Conservation (phyloP, 2,113 vertebrate species). For the Rattus norvegicus region DNA sequence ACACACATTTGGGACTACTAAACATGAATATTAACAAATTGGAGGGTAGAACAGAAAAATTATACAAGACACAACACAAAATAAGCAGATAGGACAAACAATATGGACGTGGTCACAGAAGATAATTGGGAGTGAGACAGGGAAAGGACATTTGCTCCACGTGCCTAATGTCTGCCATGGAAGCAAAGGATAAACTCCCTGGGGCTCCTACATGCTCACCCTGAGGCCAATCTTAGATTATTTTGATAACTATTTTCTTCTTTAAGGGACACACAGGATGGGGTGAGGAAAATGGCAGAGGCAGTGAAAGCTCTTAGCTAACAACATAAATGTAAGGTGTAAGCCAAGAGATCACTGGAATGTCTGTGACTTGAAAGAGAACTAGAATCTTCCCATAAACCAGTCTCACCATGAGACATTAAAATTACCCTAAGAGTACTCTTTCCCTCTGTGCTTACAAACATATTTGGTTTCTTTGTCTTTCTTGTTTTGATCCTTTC, state of each 20-base stretch:
- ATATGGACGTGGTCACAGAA: not conserved
- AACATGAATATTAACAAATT: constrained; percentile 34
- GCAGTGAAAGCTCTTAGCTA: not conserved
- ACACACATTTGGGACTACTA: not conserved
- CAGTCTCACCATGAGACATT: not conserved
- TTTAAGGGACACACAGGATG: not conserved
- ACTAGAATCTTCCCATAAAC: not conserved
- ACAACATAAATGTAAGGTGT: not conserved
- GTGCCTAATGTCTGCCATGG: not conserved
- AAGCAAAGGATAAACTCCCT: not conserved
- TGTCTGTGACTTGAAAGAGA: not conserved
- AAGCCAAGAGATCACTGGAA: not conserved
- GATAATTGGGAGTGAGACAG: not conserved
- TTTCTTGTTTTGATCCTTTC: not conserved
- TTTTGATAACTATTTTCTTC: not conserved
- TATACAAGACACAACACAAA: not conserved
- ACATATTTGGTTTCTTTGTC: not conserved
- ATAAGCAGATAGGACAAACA: not conserved
- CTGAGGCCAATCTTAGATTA: not conserved
- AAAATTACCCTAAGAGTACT: not conserved
- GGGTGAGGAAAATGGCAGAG: not conserved
- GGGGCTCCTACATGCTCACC: not conserved
- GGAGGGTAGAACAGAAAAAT: not conserved
- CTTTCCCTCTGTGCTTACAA: constrained; percentile 3
- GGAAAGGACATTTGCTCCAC: not conserved